Evolutionary conservation across 2,888 invertebrate genomes (phyloP), one percentile per base, ranked within the genome.

Genomic region (Germaria angustata): DNA sequence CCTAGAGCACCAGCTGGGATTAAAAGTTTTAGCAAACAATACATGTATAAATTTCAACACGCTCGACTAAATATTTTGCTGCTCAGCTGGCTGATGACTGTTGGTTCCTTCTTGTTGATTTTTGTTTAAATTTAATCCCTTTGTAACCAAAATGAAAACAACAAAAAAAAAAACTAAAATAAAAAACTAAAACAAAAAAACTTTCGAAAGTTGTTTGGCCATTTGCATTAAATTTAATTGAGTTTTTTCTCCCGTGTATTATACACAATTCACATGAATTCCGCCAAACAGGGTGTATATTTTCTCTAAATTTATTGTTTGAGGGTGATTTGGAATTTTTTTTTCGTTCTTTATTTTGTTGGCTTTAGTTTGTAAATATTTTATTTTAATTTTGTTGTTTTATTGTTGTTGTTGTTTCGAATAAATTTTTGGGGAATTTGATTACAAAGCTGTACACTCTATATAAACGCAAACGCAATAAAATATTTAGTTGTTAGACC

Each of bases 221-320:
- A 71, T 75, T 82, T 79, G 51, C 76, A 80, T 79, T 20, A 75
- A 75, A 79, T 75, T 65, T 80, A 76, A 80, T 79, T 66, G 79
- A 80, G 66, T 49, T 68, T 49, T 75, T 61, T 61, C 66, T 20
- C 0, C 46, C 1, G 17, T n/a, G n/a, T n/a, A n/a, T 6, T 39
- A 22, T 22, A 8, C n/a, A 15, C 17, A 28, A 34, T 59, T 76
- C 66, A 49, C 46, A 44, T 59, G 34, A 49, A 51, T 32, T 80
- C 59, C 20, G 9, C 41, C 9, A 59, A 66, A 57, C 6, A 20
- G 71, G 63, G 63, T 63, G 69, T 71, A 39, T 63, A 78, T 69
- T 76, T 69, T 76, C 28, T 2, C 1, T 28, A 28, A 28, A 57
- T 76, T 63, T 46, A 34, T 71, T 61, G 41, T 77, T 53, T 55